These are phyloP conservation scores for Sesamia nonagrioides DNA, from an alignment of 1,140 invertebrate genomes.

Conservation along the genomic window DNA sequence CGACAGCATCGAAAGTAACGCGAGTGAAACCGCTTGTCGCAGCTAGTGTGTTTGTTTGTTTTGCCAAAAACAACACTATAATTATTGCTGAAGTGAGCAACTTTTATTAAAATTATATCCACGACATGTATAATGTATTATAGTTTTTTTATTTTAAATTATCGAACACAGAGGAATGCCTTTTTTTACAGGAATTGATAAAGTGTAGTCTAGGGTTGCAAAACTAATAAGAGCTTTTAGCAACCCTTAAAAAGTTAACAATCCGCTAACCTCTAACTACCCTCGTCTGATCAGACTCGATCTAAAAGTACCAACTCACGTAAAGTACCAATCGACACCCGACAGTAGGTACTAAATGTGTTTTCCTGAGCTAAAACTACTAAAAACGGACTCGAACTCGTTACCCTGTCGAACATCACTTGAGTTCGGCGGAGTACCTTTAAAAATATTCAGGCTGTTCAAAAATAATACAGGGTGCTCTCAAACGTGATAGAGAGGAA, in stretches of 20 bases:
- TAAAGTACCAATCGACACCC: constrained; percentile 28
- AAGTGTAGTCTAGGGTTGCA: not conserved
- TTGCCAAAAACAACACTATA: too few species aligned
- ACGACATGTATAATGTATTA: too few species aligned
- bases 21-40: too few species aligned
- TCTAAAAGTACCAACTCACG: constrained; percentile 29
- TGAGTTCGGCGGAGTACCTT: constrained; percentile 20
- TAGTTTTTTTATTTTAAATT: too few species aligned
- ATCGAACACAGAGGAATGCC: too few species aligned
- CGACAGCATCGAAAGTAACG: too few species aligned
- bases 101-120: too few species aligned
- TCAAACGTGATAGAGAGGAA: constrained; percentile 44
- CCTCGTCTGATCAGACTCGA: not conserved
- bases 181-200: too few species aligned
- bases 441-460: not conserved
- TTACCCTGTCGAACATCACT: constrained; percentile 24
- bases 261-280: not conserved
- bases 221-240: not conserved
- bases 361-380: not conserved
- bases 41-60: too few species aligned
- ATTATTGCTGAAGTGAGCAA: too few species aligned
- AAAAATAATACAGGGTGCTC: constrained; percentile 13
- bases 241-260: not conserved
- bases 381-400: constrained; percentile 21
- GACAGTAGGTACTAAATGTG: constrained; percentile 10